These are phyloP conservation scores for Oligia strigilis DNA, from an alignment of 2,888 invertebrate genomes.

Conservation along the genomic window DNA sequence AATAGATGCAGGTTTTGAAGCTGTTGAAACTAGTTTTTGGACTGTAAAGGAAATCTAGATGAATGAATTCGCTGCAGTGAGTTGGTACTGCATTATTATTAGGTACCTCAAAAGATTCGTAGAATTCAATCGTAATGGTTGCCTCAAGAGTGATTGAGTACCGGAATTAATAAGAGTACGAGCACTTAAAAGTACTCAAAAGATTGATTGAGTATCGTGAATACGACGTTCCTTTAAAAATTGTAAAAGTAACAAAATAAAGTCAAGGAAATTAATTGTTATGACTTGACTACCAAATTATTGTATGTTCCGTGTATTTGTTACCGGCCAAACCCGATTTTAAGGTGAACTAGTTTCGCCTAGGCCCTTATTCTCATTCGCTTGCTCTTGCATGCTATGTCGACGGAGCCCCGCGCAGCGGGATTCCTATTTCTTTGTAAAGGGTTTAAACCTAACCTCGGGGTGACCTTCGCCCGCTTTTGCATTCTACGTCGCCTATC, in stretches of 20 bases:
- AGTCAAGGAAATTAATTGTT: background rate
- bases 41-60: constrained; percentile 1
- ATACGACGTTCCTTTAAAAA: background rate
- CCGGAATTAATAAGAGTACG: background rate
- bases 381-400: no score
- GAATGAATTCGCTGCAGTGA: background rate
- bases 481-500: no score
- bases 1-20: constrained; percentile 38
- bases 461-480: no score
- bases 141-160: background rate
- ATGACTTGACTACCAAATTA: background rate
- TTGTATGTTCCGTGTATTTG: no score
- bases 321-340: no score
- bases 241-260: background rate
- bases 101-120: background rate
- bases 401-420: no score
- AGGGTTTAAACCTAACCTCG: no score
- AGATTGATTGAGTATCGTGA: background rate
- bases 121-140: background rate
- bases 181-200: background rate
- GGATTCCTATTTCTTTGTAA: no score
- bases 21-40: constrained; percentile 18
- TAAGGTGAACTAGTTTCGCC: no score
- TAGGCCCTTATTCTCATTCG: no score
- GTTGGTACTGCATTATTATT: background rate